A percentile compares a stretch with the other conserved stretches of the same genome.
These are phyloP conservation scores for Gavia stellata DNA, from an alignment of 2,113 vertebrate species.

Conservation along the genomic window DNA sequence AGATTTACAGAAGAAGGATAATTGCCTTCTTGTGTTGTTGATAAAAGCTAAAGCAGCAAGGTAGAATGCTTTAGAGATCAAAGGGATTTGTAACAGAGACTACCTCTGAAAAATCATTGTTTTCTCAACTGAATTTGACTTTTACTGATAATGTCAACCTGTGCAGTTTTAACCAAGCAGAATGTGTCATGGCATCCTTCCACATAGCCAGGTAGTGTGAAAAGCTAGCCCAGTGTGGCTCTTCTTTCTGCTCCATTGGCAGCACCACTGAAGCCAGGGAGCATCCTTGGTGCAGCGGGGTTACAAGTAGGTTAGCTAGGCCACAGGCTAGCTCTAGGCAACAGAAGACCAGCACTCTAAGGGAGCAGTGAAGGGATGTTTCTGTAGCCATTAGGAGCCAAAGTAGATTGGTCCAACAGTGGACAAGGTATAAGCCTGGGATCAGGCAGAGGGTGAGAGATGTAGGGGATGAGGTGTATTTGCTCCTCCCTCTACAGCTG, in stretches of 20 bases:
- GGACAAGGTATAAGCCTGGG: background rate
- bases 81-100: background rate
- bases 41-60: background rate
- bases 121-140: background rate
- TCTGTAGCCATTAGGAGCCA: background rate
- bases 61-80: background rate
- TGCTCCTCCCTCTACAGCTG: background rate
- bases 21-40: background rate
- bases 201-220: background rate
- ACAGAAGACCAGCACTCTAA: background rate
- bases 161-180: background rate
- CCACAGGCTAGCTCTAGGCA: background rate
- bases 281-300: background rate
- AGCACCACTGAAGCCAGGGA: background rate
- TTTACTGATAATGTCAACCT: background rate
- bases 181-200: background rate
- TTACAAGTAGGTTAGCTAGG: background rate
- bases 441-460: background rate
- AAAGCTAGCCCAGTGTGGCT: background rate
- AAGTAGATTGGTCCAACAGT: background rate
- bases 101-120: background rate
- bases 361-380: background rate
- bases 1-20: background rate
- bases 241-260: background rate
- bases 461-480: background rate